Conservation (phyloP, 1,140 invertebrate species). For the Coptotermes formosanus region DNA sequence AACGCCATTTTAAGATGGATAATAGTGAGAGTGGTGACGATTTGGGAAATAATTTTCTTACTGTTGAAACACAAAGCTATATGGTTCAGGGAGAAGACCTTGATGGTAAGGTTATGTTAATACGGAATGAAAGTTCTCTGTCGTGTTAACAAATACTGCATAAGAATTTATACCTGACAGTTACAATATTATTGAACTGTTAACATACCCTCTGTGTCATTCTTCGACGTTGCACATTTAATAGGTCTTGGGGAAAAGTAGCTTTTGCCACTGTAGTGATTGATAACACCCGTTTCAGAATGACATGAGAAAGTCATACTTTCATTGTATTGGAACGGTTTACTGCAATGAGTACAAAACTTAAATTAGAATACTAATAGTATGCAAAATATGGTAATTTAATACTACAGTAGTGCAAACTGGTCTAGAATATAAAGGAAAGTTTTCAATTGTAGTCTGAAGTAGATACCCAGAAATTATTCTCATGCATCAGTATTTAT, state of each 20-base stretch:
- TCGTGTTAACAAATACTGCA: not conserved
- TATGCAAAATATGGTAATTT: no score
- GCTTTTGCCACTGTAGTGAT: no score
- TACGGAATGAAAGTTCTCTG: not conserved
- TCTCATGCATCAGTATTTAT: no score
- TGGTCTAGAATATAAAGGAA: no score
- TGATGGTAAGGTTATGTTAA: slow-evolving; percentile 40
- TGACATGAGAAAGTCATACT: no score
- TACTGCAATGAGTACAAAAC: no score
- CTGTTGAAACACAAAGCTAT: slow-evolving; percentile 40
- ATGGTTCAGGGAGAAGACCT: slow-evolving; percentile 42
- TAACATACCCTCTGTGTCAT: not conserved
- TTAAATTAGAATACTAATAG: no score
- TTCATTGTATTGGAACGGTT: no score
- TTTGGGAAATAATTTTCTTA: slow-evolving; percentile 42
- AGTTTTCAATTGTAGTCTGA: no score
- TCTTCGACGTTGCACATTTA: not conserved
- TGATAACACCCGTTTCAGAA: no score
- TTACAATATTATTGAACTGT: not conserved
- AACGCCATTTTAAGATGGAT: slow-evolving; percentile 38
- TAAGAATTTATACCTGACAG: not conserved
- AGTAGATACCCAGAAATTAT: no score
- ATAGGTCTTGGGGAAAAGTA: not conserved
- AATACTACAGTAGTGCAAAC: no score
- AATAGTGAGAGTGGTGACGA: slow-evolving; percentile 43